Evolutionary conservation across 2,797 vertebrate genomes (phyloP).

Genomic region (Sciurus carolinensis): DNA sequence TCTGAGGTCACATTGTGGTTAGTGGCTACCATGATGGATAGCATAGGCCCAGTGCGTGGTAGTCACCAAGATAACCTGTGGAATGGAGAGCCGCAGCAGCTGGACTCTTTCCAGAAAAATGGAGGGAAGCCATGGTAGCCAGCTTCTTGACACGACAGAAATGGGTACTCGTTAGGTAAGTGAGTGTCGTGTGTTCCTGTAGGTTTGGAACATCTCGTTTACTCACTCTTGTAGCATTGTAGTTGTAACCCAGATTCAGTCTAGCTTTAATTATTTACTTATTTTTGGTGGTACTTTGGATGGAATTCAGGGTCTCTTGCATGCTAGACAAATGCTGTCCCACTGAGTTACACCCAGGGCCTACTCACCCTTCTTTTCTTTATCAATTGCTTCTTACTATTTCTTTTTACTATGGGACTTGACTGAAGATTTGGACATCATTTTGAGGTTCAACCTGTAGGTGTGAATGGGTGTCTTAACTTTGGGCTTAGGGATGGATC

Average conservation of each 20-base stretch:
- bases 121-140: background rate
- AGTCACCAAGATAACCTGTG: background rate
- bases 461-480: background rate
- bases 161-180: background rate
- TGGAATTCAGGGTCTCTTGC: background rate
- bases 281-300: background rate
- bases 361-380: background rate
- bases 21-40: background rate
- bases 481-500: background rate
- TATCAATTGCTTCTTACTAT: background rate
- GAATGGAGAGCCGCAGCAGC: background rate
- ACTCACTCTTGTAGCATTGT: no score
- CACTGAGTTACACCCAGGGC: background rate
- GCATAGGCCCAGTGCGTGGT: background rate
- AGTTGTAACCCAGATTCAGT: background rate
- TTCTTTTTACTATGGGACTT: background rate
- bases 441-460: background rate
- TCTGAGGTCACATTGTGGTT: background rate
- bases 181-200: background rate
- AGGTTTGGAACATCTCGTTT: background rate
- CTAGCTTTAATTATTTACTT: background rate
- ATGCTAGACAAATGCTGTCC: no score
- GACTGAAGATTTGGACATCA: background rate
- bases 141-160: background rate
- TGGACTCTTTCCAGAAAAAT: background rate